Evolutionary conservation across 2,113 vertebrate species (phyloP), one percentile per base, ranked within the genome.

Genomic region (Brachyhypopomus occidentalis): DNA sequence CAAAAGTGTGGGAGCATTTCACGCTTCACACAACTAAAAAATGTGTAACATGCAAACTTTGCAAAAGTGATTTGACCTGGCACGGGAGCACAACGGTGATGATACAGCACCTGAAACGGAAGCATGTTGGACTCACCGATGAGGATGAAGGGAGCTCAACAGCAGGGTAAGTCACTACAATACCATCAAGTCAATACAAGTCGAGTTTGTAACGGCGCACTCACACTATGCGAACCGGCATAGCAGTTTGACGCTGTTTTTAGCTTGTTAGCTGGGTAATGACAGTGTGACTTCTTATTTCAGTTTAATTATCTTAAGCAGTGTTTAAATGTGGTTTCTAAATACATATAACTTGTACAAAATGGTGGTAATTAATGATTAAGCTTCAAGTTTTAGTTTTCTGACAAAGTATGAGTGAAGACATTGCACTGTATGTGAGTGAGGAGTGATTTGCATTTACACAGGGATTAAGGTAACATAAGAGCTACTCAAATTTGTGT

Each of bases 131-230:
- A 45, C 17, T 64, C 62, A 25, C 25, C 11, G 62, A 64, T 27
- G 62, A 64, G 62, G 62, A 27, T 23, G 22, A 64, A 64, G 22
- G 62, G 62, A 64, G 62, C 25, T 64, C n/a, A 64, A 64, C 62
- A 64, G 62, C 62, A 64, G 62, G 62, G n/a, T 58, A 16, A n/a
- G n/a, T n/a, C n/a, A n/a, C n/a, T n/a, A n/a, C n/a, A n/a, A 58
- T 12, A 58, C 1, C 14, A 58, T 58, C 55, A 16, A 45, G 41
- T 45, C 41, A 45, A 45, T 45, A 45, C 20, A 58, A 58, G 5
- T 30, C n/a, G 2, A 12, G 17, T 64, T 64, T 64, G 19, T 64
- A 22, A 64, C 25, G 22, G n/a, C 62, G 11, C 62, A 64, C n/a
- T 64, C n/a, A 64, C 62, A 64, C 62, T 64, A 12, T 23, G n/a